Evolutionary conservation across 2,113 vertebrate species (phyloP).

Genomic region (Catharus bicknelli): DNA sequence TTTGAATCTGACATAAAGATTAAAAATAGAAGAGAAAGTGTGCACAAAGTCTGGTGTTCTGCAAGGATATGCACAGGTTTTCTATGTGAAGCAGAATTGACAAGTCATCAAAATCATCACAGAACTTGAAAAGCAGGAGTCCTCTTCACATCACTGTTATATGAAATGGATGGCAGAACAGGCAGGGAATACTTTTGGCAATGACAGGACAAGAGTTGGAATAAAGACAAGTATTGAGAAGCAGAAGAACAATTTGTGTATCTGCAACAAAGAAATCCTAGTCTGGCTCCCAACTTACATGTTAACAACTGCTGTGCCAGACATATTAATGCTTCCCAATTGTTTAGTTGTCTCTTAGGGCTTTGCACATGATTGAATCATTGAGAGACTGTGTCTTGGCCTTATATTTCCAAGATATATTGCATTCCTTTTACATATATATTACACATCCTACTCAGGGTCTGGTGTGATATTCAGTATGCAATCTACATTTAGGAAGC

Average conservation of each 20-base stretch:
- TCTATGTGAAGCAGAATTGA: neutral
- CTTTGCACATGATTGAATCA: constrained; percentile 1
- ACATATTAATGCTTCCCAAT: neutral
- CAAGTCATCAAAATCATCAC: neutral
- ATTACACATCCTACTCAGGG: neutral
- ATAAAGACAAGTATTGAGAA: neutral
- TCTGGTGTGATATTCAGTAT: neutral
- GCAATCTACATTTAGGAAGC: neutral
- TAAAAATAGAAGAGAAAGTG: neutral
- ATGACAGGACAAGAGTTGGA: neutral
- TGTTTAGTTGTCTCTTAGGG: neutral
- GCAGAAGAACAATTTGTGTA: neutral
- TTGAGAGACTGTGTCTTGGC: neutral
- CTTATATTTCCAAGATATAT: neutral
- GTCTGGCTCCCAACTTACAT: neutral
- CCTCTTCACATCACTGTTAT: neutral
- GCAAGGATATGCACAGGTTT: neutral
- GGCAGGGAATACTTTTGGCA: neutral
- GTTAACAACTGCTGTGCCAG: neutral
- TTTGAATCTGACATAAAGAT: neutral
- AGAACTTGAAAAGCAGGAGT: neutral
- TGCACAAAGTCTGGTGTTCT: fast-evolving
- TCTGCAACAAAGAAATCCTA: neutral
- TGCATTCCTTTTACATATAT: neutral
- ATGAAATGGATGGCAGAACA: neutral